Base-by-base conservation (phyloP, 2,888 invertebrate genomes). In the Papilio gigon region DNA sequence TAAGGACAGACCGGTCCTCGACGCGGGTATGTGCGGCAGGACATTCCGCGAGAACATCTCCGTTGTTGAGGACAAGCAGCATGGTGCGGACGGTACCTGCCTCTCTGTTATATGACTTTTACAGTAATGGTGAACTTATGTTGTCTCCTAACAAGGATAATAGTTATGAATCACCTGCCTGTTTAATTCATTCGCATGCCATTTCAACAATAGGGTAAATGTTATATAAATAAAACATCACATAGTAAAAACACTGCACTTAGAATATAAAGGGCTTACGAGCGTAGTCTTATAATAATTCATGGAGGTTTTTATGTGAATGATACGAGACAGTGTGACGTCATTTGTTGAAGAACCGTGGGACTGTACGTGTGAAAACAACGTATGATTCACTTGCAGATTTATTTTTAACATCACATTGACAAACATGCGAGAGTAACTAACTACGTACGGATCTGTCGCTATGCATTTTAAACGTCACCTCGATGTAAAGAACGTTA, bases 141-240 rank as follows among this genome's bases (percentile, higher is more conserved):
- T n/a, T n/a, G n/a, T n/a, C 6, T n/a, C 5, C 6, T 3, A 27
- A 22, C 8, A 4, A 56, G 30, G 30, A 56, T 56, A 9, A 56
- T 17, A 30, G 2, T 30, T 9, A 56, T 56, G 53, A 56, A 30
- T 56, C 53, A 56, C 11, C 8, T 30, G 9, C 30, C 14, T 53
- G 53, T 56, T 8, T 53, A 53, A 30, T 53, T n/a, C 3, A 17
- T 30, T 17, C 53, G 8, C n/a, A 53, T 53, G 30, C 30, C 53
- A 53, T 53, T 53, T 12, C 27, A 56, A 56, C 53, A 56, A 56
- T 53, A 53, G 27, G 6, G 30, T 30, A 56, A 30, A 56, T 30
- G 30, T 56, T 56, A 30, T 56, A 56, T 30, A 56, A 56, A 56
- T 30, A 56, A 17, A 30, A 27, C 53, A 53, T 53, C 53, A 53